These are phyloP conservation scores for Melipona quadrifasciata DNA, from an alignment of 1,140 invertebrate species.

Conservation along the genomic window DNA sequence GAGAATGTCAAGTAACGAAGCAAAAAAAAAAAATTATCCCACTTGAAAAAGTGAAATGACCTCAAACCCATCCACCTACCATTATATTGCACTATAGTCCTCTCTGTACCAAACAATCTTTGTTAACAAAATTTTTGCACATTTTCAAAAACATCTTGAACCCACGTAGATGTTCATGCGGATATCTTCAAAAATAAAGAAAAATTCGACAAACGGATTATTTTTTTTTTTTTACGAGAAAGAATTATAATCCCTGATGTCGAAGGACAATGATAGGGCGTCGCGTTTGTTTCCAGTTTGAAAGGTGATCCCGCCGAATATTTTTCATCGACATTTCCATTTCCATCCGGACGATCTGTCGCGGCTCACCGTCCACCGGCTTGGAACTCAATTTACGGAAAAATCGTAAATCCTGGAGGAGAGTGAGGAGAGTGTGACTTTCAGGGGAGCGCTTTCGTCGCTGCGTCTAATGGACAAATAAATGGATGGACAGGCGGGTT, in stretches of 20 bases:
- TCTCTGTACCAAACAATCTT: too few species aligned
- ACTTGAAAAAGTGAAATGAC: too few species aligned
- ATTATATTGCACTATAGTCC: too few species aligned
- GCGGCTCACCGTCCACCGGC: neutral
- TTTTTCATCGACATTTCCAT: constrained; percentile 48
- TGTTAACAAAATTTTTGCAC: too few species aligned
- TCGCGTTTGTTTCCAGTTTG: neutral
- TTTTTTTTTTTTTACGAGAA: too few species aligned
- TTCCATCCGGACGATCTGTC: constrained; percentile 33
- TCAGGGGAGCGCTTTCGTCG: neutral
- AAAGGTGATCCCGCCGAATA: neutral
- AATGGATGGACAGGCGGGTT: neutral
- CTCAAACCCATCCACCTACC: too few species aligned
- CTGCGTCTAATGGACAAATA: constrained; percentile 13
- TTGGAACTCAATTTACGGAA: constrained; percentile 49
- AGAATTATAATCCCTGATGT: neutral
- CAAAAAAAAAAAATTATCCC: too few species aligned
- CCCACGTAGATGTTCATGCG: too few species aligned
- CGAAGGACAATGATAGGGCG: neutral
- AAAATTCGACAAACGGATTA: too few species aligned
- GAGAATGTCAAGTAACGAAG: too few species aligned
- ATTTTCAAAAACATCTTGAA: too few species aligned
- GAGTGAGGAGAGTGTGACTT: neutral
- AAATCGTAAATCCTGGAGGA: constrained; percentile 44
- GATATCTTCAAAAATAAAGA: too few species aligned